Base-by-base conservation (phyloP, 2,113 vertebrate genomes). In the Equus przewalskii region DNA sequence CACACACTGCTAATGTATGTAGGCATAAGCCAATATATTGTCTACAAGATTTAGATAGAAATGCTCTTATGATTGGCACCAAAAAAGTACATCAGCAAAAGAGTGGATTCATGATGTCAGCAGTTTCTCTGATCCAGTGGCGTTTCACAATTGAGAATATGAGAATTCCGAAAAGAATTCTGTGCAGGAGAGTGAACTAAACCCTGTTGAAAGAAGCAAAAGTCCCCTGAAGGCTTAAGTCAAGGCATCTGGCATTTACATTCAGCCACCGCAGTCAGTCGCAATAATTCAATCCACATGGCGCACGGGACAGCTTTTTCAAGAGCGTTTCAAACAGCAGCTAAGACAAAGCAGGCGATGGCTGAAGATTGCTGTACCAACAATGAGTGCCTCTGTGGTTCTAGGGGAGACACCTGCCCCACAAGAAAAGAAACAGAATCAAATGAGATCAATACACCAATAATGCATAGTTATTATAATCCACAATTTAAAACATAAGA, bases 151-250 rank as follows among this genome's bases (percentile, higher is more conserved):
- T 10, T 75, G 62, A 90, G 58, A 62, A 56, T 69, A 87, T 79
- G 3, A 79, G 62, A 79, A 85, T 85, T 24, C 54, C 73, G n/a
- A 89, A 65, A 96, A 65, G 33, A 96, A 92, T 28, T 93, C 33
- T 75, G 83, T 49, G 22, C 24, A 85, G 41, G 65, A 82, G 36
- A 67, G 36, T 65, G 76, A 95, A 86, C 51, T 24, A 83, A n/a
- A 58, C 19, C 24, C 73, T 84, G 49, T 11, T 67, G 19, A 65
- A 89, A 94, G 30, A 87, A 81, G n/a, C 79, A 85, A 93, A 94
- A 67, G 18, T 78, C 11, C 28, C 62, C 88, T 18, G 5, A 91
- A 41, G 30, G 62, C 72, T 89, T 85, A 84, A 86, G 41, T 80
- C 78, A 92, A 85, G 84, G 88, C 41, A 65, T 51, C 36, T 79